phyloP scores from a whole-genome alignment of 2,888 invertebrate species.

The Abrostola tripartita region DNA sequence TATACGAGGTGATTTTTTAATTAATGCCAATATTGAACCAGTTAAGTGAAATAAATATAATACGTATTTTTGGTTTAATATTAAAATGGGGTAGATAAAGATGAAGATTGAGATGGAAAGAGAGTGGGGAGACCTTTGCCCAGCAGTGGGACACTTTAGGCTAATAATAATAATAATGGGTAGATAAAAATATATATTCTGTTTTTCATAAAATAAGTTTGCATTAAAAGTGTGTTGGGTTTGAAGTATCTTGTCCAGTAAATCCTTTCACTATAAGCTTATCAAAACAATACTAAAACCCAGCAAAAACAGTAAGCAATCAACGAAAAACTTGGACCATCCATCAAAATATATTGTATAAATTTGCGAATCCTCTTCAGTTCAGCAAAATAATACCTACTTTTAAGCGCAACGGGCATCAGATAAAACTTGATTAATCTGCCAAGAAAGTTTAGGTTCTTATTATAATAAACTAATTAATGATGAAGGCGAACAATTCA shows the following conservation, averaged over 20 bases:
- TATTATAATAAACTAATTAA: conserved; percentile 89
- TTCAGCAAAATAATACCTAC: conserved; percentile 58
- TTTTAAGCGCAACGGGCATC: conserved; percentile 77
- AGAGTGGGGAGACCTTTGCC: too few relatives aligned
- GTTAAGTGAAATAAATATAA: too few relatives aligned
- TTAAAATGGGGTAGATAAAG: too few relatives aligned
- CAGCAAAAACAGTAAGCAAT: conserved; percentile 27
- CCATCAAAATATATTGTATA: conserved; percentile 48
- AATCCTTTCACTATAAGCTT: neutral
- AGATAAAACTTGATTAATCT: conserved; percentile 88
- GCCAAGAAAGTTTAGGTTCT: conserved; percentile 81
- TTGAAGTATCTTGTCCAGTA: neutral
- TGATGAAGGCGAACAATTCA: conserved; percentile 87
- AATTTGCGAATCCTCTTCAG: conserved; percentile 49
- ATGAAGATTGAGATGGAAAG: too few relatives aligned
- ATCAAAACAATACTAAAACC: neutral
- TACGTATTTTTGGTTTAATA: too few relatives aligned
- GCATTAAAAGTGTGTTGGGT: too few relatives aligned
- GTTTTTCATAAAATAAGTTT: too few relatives aligned
- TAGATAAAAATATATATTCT: too few relatives aligned
- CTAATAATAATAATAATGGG: too few relatives aligned
- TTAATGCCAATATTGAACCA: too few relatives aligned
- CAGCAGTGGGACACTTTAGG: too few relatives aligned
- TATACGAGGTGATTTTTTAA: too few relatives aligned
- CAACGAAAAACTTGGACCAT: conserved; percentile 41